These are phyloP conservation scores for Sphenopsis melanotis DNA, from an alignment of 2,797 vertebrate species.

Conservation along the genomic window DNA sequence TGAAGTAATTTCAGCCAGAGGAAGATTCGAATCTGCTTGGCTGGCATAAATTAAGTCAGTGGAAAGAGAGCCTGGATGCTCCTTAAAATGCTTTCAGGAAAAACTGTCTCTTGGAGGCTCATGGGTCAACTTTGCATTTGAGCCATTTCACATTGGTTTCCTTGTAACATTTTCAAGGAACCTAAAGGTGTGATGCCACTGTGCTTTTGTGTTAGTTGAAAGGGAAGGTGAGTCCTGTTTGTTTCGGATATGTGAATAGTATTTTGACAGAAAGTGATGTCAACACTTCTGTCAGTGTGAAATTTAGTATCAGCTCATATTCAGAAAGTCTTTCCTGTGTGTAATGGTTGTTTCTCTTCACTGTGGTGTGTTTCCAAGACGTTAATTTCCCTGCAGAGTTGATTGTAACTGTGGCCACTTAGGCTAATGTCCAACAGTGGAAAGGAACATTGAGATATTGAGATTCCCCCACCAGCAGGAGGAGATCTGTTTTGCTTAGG, in stretches of 20 bases:
- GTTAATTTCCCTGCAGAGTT: background rate
- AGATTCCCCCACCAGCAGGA: background rate
- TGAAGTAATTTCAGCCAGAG: background rate
- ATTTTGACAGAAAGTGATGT: background rate
- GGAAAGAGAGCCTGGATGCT: background rate
- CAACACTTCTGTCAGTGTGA: background rate
- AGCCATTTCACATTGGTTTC: background rate
- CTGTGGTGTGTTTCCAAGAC: background rate
- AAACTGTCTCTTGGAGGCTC: background rate
- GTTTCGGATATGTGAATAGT: background rate
- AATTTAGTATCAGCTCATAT: background rate
- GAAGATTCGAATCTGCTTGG: background rate
- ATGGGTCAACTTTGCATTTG: background rate
- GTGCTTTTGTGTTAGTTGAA: background rate
- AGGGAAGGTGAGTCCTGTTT: background rate
- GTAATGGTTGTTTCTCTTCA: background rate
- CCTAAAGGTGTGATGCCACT: fast-evolving
- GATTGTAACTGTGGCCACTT: background rate
- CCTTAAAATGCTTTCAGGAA: background rate
- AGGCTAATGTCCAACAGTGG: fast-evolving
- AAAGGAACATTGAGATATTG: background rate
- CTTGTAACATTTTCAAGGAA: background rate
- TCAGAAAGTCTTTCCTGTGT: background rate
- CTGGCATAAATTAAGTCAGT: background rate
- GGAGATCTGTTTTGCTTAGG: background rate